Percentiles rank a stretch among this genome's conserved stretches.
These are phyloP conservation scores for Morelia viridis DNA, from an alignment of 2,797 vertebrate species.

Conservation along the genomic window DNA sequence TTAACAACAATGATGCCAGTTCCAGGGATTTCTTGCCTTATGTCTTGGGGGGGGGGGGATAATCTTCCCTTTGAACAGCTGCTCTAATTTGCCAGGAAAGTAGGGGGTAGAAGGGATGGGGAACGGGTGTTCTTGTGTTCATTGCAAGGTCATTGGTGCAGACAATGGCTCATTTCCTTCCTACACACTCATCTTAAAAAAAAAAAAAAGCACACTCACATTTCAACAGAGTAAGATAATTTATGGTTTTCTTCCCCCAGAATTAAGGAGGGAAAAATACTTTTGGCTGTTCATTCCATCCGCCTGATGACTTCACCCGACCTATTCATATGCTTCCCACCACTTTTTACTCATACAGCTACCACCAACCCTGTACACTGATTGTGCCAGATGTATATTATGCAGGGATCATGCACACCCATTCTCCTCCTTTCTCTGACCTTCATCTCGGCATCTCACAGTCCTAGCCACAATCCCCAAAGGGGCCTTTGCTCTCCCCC, in stretches of 20 bases:
- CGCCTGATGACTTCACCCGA: constrained; percentile 29
- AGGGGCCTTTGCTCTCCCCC: not conserved
- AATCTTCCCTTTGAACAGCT: constrained; percentile 2
- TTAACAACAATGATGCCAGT: not conserved
- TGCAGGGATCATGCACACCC: not conserved
- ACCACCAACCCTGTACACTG: not conserved
- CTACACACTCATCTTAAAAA: not conserved
- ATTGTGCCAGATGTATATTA: constrained; percentile 3
- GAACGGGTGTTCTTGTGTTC: not conserved
- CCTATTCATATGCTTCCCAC: constrained; percentile 11
- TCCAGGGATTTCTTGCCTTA: not conserved
- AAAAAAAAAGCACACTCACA: not conserved
- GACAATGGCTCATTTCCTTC: constrained; percentile 23
- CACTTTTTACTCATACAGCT: constrained; percentile 24
- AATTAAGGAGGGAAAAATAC: not conserved
- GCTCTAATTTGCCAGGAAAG: not conserved
- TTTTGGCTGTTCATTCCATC: constrained; percentile 25
- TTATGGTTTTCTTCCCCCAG: constrained; percentile 31
- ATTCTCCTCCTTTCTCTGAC: constrained; percentile 5
- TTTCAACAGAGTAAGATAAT: constrained; percentile 10
- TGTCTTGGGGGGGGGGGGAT: not conserved
- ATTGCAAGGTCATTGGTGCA: constrained; percentile 21
- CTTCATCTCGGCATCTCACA: constrained; percentile 9
- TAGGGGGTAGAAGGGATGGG: not conserved
- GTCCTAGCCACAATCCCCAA: not conserved